Percentiles rank a stretch among this genome's conserved stretches.
phyloP scores from a whole-genome alignment of 2,888 invertebrate species.

The Exocentrus adspersus region DNA sequence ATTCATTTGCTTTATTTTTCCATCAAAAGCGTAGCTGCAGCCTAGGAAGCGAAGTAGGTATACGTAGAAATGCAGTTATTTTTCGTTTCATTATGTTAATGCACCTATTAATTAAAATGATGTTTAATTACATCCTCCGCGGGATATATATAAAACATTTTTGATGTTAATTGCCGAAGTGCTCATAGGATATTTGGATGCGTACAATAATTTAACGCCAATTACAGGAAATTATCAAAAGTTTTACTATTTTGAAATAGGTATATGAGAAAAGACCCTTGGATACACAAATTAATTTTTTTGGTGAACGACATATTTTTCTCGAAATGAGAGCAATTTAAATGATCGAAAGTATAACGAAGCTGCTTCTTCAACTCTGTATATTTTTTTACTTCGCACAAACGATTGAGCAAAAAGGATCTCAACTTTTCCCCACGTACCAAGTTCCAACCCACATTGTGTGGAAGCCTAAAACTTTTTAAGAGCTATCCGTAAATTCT shows the following conservation, averaged over 20 bases:
- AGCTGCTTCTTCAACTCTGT: no score
- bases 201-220: constrained; percentile 16
- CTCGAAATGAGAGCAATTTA: no score
- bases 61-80: not conserved
- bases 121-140: constrained; percentile 1
- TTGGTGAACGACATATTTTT: no score
- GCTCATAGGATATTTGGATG: not conserved
- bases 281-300: no score
- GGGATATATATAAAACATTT: not conserved
- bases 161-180: not conserved
- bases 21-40: not conserved
- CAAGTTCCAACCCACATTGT: not conserved
- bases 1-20: no score
- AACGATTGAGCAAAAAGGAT: not conserved
- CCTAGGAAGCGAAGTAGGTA: not conserved
- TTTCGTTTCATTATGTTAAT: not conserved
- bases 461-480: not conserved
- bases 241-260: constrained; percentile 28
- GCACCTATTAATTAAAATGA: not conserved
- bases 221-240: constrained; percentile 29
- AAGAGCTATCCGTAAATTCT: constrained; percentile 3
- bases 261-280: constrained; percentile 24
- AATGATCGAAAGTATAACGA: no score
- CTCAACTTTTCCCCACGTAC: not conserved
- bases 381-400: not conserved